A percentile compares a stretch with the other conserved stretches of the same genome.
Evolutionary conservation across 2,113 vertebrate genomes (phyloP).

Genomic region (Ceratotherium simum): DNA sequence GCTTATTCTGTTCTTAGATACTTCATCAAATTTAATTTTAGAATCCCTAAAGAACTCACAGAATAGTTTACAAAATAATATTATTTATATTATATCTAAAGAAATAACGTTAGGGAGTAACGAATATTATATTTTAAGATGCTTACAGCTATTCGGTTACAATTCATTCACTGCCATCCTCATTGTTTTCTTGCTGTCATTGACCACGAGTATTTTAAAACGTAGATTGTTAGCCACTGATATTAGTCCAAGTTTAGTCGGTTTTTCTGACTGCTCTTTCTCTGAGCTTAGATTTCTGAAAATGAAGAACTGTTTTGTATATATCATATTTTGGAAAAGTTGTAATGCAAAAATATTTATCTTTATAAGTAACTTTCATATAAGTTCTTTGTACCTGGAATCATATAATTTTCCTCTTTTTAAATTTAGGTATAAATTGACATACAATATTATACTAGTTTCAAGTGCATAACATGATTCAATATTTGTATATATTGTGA

Average conservation of each 20-base stretch:
- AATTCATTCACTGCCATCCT: background rate
- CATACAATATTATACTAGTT: no score
- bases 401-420: background rate
- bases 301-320: background rate
- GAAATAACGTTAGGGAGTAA: background rate
- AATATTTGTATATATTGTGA: no score
- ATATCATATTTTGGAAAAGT: background rate
- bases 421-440: no score
- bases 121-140: background rate
- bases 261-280: background rate
- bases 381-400: background rate
- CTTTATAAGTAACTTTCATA: background rate
- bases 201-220: background rate
- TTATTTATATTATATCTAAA: background rate
- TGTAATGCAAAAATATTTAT: background rate
- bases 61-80: background rate
- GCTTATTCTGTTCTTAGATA: background rate
- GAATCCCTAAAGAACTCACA: background rate
- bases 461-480: no score
- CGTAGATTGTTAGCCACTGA: background rate
- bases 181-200: background rate
- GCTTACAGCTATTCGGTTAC: background rate
- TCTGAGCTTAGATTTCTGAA: slow-evolving; percentile 32
- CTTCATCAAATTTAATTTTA: background rate
- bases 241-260: background rate